Evolutionary conservation across 2,797 vertebrate species (phyloP).

Genomic region (Spinibarbus caldwelli): DNA sequence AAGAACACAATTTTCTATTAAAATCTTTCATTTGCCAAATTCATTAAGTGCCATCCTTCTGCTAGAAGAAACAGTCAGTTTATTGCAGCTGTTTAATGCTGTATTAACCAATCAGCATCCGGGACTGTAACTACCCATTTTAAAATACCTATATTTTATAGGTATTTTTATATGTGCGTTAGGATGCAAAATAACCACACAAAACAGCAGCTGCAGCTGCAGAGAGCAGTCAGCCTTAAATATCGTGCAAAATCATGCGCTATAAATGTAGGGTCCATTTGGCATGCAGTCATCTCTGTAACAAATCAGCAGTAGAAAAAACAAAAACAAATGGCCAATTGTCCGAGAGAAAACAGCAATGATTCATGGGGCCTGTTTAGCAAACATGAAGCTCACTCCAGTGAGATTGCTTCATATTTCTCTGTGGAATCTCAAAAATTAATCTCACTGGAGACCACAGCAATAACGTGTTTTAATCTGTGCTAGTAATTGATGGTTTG

Average conservation of each 20-base stretch:
- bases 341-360: background rate
- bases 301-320: background rate
- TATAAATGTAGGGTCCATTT: constrained; percentile 5
- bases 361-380: constrained; percentile 14
- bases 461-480: constrained; percentile 33
- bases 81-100: background rate
- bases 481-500: constrained; percentile 28
- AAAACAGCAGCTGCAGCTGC: background rate
- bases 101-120: background rate
- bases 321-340: background rate
- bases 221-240: background rate
- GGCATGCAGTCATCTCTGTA: background rate
- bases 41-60: background rate
- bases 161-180: background rate
- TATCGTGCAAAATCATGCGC: background rate
- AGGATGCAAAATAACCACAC: background rate
- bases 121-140: background rate
- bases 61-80: background rate
- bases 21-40: background rate
- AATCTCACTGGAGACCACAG: constrained; percentile 33
- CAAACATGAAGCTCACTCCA: constrained; percentile 10
- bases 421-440: constrained; percentile 31
- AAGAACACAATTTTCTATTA: background rate
- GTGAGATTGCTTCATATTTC: constrained; percentile 35
- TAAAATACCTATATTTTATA: background rate